Percentiles rank a stretch among this genome's conserved stretches.
These are phyloP conservation scores for Danionella dracula DNA, from an alignment of 2,797 vertebrate species.

Conservation along the genomic window DNA sequence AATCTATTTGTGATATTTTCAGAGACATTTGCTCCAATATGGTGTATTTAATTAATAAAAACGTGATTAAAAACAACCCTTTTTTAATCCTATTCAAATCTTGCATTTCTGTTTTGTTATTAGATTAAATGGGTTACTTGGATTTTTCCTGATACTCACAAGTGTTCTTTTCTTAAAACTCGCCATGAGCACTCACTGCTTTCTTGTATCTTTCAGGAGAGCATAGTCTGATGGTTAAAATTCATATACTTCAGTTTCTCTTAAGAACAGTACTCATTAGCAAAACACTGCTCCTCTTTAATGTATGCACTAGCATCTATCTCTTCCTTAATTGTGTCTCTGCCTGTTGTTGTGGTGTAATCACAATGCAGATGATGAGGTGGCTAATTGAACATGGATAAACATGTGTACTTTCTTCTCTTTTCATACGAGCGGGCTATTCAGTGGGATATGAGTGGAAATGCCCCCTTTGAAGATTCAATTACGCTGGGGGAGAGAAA, in stretches of 20 bases:
- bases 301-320: constrained; percentile 49
- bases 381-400: constrained; percentile 63
- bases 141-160: not conserved
- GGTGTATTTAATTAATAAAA: constrained; percentile 99
- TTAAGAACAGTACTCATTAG: constrained; percentile 47
- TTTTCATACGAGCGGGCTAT: constrained; percentile 67
- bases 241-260: constrained; percentile 47
- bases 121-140: too few species aligned
- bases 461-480: constrained; percentile 77
- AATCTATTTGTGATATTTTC: constrained; percentile 99
- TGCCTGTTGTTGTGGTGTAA: constrained; percentile 35
- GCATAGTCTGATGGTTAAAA: constrained; percentile 38
- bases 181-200: too few species aligned
- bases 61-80: constrained; percentile 76
- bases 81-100: constrained; percentile 34
- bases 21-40: constrained; percentile 99
- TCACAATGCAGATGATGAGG: constrained; percentile 61
- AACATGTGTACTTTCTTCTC: constrained; percentile 66
- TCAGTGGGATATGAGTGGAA: constrained; percentile 66
- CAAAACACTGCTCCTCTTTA: constrained; percentile 37
- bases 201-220: constrained; percentile 20
- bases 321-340: constrained; percentile 25
- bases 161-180: constrained; percentile 12
- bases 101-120: constrained; percentile 3
- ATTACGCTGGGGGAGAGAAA: constrained; percentile 70